Percentiles rank a stretch among this genome's conserved stretches.
These are phyloP conservation scores for Drosophila recens DNA, from an alignment of 2,888 invertebrate genomes.

Conservation along the genomic window DNA sequence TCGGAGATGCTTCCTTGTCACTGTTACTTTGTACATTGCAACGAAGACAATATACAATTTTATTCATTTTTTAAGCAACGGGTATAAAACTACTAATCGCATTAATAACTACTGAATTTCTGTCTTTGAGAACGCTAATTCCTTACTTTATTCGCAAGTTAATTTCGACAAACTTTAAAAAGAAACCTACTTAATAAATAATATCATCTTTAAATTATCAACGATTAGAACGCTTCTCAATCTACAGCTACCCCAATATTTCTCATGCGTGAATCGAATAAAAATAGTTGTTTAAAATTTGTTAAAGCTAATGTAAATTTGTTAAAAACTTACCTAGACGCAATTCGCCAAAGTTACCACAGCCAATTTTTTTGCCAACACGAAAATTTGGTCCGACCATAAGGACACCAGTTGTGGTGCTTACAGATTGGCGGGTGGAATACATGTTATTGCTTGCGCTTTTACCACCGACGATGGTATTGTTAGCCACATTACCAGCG, in stretches of 20 bases:
- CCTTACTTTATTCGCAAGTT: too few relatives aligned
- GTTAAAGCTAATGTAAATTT: background rate
- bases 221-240: background rate
- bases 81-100: too few relatives aligned
- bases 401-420: conserved; percentile 94
- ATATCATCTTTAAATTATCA: too few relatives aligned
- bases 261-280: background rate
- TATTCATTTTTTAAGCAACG: too few relatives aligned
- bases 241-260: background rate
- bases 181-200: too few relatives aligned
- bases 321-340: conserved; percentile 92
- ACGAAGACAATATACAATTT: too few relatives aligned
- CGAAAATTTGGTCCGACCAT: conserved; percentile 99
- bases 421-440: conserved; percentile 92
- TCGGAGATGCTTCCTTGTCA: too few relatives aligned
- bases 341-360: conserved; percentile 99
- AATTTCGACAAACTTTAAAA: too few relatives aligned
- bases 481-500: conserved; percentile 81
- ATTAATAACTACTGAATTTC: too few relatives aligned
- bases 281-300: background rate
- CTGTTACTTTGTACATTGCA: too few relatives aligned
- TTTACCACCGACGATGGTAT: conserved; percentile 84
- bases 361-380: conserved; percentile 99
- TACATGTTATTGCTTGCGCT: conserved; percentile 89
- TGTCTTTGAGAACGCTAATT: too few relatives aligned